Base-by-base conservation (phyloP, 2,888 invertebrate genomes). In the Melinaea marsaeus region DNA sequence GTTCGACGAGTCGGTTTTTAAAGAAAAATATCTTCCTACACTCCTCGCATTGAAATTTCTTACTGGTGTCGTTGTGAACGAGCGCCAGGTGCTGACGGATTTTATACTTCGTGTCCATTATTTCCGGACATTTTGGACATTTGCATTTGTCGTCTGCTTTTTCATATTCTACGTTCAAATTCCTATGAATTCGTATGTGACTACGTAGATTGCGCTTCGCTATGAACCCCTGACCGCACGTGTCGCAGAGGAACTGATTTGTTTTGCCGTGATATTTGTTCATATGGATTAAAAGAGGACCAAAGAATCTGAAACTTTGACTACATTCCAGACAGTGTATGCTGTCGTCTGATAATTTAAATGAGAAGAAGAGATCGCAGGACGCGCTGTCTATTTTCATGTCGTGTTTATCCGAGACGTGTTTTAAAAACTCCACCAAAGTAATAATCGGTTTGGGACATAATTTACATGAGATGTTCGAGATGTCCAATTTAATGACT, bases 171-270 rank as follows among this genome's bases (percentile, higher is more conserved):
- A 81, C 0, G 42, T 73, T 66, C 0, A 69, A 69, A 2, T 69
- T 70, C 0, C 74, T 71, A 46, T 88, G 88, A 0, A 80, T 78
- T 67, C 76, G 81, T 0, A 84, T 74, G 60, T 90, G 90, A 13
- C 78, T 77, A 0, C 76, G 72, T 0, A 89, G 78, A 48, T 84
- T 81, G 0, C 73, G 69, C 32, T 80, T 83, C 0, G 79, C 78
- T 0, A 82, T 73, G 59, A 88, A 90, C 0, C 80, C 82, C 61
- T 84, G 80, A 0, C 90, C 90, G 46, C 90, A 86, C 0, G 79
- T 71, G 13, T 85, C 84, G 61, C 86, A 86, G 0, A 82, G 57
- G 55, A 76, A 79, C 45, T 71, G 68, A 3, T 71, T 73, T 0
- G 71, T 65, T 22, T 74, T 75, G 1, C 69, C 75, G 45, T 83